phyloP scores from a whole-genome alignment of 1,140 invertebrate species.

The Drosophila sturtevanti region DNA sequence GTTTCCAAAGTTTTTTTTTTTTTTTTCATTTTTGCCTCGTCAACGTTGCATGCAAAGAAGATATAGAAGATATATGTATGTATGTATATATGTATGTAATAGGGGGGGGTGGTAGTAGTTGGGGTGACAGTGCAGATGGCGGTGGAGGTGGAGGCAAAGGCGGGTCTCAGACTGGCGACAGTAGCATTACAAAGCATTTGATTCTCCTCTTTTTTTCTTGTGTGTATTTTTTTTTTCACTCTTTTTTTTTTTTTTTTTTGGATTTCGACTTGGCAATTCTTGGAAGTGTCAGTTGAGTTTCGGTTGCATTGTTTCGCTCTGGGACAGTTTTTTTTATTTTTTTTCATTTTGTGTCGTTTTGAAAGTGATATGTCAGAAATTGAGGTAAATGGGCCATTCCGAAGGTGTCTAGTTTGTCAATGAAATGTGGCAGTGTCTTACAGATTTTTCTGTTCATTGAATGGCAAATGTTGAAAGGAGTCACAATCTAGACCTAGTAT shows the following conservation, averaged over 20 bases:
- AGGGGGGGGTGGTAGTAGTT: slow-evolving; percentile 4
- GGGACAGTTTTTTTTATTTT: slow-evolving; percentile 14
- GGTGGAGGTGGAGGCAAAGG: neutral
- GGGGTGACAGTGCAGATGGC: neutral
- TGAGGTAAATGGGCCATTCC: slow-evolving; percentile 40
- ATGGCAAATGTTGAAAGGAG: neutral
- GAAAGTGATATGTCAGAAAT: slow-evolving; percentile 32
- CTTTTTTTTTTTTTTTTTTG: neutral
- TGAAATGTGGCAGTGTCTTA: slow-evolving; percentile 9
- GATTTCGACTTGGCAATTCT: slow-evolving; percentile 50
- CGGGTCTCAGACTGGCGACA: slow-evolving; percentile 51
- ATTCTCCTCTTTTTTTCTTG: no score
- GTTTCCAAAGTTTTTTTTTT: slow-evolving; percentile 45
- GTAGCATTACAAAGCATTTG: slow-evolving; percentile 71
- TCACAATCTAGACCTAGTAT: neutral
- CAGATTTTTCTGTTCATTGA: neutral
- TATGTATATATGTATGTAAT: no score
- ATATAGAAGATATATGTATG: no score
- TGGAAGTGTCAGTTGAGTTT: slow-evolving; percentile 57
- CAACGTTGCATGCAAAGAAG: slow-evolving; percentile 72
- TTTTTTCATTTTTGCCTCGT: slow-evolving; percentile 46
- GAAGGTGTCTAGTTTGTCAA: slow-evolving; percentile 34
- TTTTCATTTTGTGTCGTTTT: neutral
- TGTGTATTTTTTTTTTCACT: slow-evolving; percentile 29
- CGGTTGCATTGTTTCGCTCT: slow-evolving; percentile 36